Evolutionary conservation across 2,888 invertebrate genomes (phyloP), one percentile per base, ranked within the genome.

Genomic region (Ceratothoa steindachneri): DNA sequence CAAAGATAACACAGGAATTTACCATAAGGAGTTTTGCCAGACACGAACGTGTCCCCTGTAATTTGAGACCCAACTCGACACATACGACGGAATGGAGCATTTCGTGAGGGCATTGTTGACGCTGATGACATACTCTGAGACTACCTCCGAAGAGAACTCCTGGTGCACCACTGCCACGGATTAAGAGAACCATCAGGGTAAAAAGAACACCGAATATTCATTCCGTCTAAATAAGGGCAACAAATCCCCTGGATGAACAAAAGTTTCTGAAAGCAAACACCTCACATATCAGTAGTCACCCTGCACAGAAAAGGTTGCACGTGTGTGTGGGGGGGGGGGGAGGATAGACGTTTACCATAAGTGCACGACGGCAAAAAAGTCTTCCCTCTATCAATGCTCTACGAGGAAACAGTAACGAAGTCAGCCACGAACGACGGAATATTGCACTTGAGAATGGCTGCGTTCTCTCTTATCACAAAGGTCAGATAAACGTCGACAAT

Each of bases 61-160:
- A n/a, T 75, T 71, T n/a, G 73, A 74, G 55, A 72, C 52, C 80
- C 79, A 80, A 15, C 71, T 28, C 12, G 73, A 75, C 27, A 80
- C 77, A 76, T 74, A 80, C 69, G 74, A 77, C 9, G 94, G 94
- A 81, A 93, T 90, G 86, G 93, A 92, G 85, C 94, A 94, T 85
- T 93, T 94, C 86, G 93, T 92, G 82, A 93, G 90, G 72, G 93
- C 93, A 78, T 93, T 90, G 85, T 94, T 94, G 80, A 93, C 93
- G 83, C 91, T 90, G 83, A 93, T 93, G 73, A 93, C 93, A 85
- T 92, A 93, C 82, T 93, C 91, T 19, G 29, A 55, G 67, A 24
- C 15, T 15, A 12, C 53, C 9, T 60, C 60, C 15, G 22, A 19
- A 0, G 27, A 67, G 27, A 67, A 60, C 19, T 24, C 52, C 53